Conservation (phyloP, 64 coral and sea anemone species). For the Orbicella faveolata region DNA sequence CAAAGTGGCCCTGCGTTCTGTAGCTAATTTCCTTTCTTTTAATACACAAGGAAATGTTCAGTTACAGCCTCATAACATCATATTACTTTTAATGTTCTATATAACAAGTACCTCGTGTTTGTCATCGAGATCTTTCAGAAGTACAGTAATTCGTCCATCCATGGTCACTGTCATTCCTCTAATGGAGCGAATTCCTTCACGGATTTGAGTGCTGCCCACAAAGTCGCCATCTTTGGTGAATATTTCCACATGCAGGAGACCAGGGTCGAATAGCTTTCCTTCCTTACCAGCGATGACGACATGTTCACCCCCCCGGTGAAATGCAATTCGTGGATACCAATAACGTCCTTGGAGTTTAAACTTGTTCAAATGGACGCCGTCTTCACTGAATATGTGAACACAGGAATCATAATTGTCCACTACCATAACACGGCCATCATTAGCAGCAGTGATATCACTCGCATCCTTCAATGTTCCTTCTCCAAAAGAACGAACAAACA, state of each 20-base stretch:
- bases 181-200: neutral
- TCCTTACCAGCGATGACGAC: neutral
- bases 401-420: constrained; percentile 10
- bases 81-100: too few relatives aligned
- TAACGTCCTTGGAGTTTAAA: neutral
- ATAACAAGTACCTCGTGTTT: too few relatives aligned
- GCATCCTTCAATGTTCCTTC: neutral
- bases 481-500: constrained; percentile 15
- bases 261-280: neutral
- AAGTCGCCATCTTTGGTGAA: constrained; percentile 12
- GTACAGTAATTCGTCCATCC: constrained; percentile 11
- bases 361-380: neutral
- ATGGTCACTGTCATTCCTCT: neutral
- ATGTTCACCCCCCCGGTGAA: constrained; percentile 11
- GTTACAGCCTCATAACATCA: too few relatives aligned
- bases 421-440: constrained; percentile 25
- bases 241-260: neutral
- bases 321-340: neutral
- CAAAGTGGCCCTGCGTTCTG: too few relatives aligned
- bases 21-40: too few relatives aligned
- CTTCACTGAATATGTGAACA: constrained; percentile 38
- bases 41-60: too few relatives aligned
- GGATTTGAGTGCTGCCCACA: neutral
- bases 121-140: too few relatives aligned
- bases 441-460: constrained; percentile 10